phyloP scores from a whole-genome alignment of 2,113 vertebrate genomes.

The Octodon degus region DNA sequence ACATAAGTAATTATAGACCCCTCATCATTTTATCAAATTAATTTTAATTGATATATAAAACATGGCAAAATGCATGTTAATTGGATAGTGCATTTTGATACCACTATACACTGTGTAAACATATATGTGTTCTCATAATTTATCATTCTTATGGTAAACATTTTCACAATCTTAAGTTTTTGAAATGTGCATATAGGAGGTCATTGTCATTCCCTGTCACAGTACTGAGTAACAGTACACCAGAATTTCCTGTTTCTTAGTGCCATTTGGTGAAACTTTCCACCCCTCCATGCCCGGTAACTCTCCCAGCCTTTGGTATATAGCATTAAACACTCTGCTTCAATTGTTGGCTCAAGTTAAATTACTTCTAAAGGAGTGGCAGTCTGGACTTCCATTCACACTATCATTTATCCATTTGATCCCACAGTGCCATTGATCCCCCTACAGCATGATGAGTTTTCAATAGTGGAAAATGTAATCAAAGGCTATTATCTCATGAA shows the following conservation, averaged over 20 bases:
- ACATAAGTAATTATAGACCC: background rate
- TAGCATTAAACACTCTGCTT: background rate
- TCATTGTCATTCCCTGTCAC: background rate
- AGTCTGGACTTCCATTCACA: background rate
- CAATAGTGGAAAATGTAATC: background rate
- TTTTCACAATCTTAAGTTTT: background rate
- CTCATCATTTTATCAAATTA: background rate
- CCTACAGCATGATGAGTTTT: background rate
- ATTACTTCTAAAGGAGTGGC: background rate
- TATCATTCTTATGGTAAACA: background rate
- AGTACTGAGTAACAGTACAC: background rate
- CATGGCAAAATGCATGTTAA: background rate
- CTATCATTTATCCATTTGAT: background rate
- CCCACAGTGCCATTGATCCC: accelerated
- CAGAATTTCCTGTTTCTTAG: background rate
- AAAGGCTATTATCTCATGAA: background rate
- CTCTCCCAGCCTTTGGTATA: background rate
- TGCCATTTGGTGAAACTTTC: too few species aligned
- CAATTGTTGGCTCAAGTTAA: background rate
- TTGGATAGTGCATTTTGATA: background rate
- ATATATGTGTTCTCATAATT: background rate
- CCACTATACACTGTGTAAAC: background rate
- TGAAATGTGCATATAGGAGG: background rate
- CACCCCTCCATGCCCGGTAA: accelerated
- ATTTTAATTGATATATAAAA: background rate